These are phyloP conservation scores for Lordiphosa mommai DNA, from an alignment of 1,140 invertebrate genomes.

Conservation along the genomic window DNA sequence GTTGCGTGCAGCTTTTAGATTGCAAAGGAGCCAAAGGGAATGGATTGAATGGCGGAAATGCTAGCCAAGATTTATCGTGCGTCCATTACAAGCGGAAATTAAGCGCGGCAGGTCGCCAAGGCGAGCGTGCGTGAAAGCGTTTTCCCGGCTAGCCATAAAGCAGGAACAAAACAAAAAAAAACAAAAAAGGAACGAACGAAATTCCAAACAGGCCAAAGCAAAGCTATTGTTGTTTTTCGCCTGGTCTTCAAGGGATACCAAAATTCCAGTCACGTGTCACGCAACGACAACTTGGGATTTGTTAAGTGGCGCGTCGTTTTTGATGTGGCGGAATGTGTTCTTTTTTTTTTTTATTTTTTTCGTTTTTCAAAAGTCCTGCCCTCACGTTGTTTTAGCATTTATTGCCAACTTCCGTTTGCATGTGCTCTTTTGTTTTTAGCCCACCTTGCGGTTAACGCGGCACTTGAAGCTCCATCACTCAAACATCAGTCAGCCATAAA, in stretches of 20 bases:
- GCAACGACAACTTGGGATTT: constrained; percentile 77
- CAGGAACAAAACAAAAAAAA: constrained; percentile 1
- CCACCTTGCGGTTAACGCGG: constrained; percentile 50
- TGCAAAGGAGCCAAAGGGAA: constrained; percentile 11
- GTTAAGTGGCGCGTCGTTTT: constrained; percentile 70
- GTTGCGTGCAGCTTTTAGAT: constrained; percentile 22
- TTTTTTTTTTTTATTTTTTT: constrained; percentile 15
- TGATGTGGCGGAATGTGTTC: constrained; percentile 36
- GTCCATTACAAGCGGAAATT: constrained; percentile 77
- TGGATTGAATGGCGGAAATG: constrained; percentile 46
- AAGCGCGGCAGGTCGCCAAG: constrained; percentile 68
- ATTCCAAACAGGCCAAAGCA: constrained; percentile 65
- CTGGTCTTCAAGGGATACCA: constrained; percentile 2
- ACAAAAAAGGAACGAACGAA: constrained; percentile 24
- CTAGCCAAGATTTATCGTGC: constrained; percentile 73
- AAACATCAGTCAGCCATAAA: constrained; percentile 41
- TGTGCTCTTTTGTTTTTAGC: constrained; percentile 37
- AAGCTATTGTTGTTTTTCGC: constrained; percentile 63
- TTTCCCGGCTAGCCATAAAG: constrained; percentile 53
- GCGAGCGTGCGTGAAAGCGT: constrained; percentile 73
- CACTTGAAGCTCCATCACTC: too few relatives aligned
- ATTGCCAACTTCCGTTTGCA: constrained; percentile 65
- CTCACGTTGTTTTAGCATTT: constrained; percentile 74
- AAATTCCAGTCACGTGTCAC: constrained; percentile 70
- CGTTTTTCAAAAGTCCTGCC: constrained; percentile 58